phyloP scores from a whole-genome alignment of 30 jellyfish, hydroid and myxozoan species.

The Clytia hemisphaerica region DNA sequence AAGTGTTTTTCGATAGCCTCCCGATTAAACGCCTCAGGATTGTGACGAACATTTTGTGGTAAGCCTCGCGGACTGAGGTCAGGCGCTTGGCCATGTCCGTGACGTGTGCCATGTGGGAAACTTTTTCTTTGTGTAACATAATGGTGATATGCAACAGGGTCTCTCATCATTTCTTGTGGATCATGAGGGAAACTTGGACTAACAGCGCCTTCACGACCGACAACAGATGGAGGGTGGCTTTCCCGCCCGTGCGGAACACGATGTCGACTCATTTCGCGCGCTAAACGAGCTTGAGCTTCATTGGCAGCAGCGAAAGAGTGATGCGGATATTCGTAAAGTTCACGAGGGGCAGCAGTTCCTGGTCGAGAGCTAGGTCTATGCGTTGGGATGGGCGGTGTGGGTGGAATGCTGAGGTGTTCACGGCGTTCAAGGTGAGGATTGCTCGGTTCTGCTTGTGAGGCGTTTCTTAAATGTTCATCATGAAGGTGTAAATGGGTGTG shows the following conservation, averaged over 20 bases:
- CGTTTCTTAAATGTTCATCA: constrained; percentile 18
- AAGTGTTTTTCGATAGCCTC: too few relatives aligned
- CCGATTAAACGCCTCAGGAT: too few relatives aligned
- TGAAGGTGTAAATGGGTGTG: constrained; percentile 98
- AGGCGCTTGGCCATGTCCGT: too few relatives aligned
- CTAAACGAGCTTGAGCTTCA: constrained; percentile 47
- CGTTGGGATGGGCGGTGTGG: constrained; percentile 25
- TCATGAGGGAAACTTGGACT: constrained; percentile 87
- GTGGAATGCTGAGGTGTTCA: constrained; percentile 45
- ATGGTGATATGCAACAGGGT: constrained; percentile 75
- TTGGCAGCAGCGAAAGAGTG: too few relatives aligned
- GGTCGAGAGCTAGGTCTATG: too few relatives aligned
- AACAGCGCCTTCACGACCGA: constrained; percentile 69
- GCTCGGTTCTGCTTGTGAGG: constrained; percentile 11
- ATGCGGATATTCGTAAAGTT: too few relatives aligned
- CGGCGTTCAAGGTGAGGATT: constrained; percentile 21
- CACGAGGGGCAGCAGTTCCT: too few relatives aligned
- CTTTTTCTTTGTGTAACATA: constrained; percentile 77
- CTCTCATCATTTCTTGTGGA: constrained; percentile 37
- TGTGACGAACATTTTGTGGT: neutral
- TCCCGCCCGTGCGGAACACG: neutral
- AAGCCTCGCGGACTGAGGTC: constrained; percentile 36
- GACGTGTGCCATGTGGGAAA: constrained; percentile 60
- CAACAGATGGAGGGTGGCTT: too few relatives aligned
- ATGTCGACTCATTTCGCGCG: neutral